Percentiles rank a stretch among this genome's conserved stretches.
phyloP scores from a whole-genome alignment of 2,797 vertebrate species.

The Delichon dasypus region DNA sequence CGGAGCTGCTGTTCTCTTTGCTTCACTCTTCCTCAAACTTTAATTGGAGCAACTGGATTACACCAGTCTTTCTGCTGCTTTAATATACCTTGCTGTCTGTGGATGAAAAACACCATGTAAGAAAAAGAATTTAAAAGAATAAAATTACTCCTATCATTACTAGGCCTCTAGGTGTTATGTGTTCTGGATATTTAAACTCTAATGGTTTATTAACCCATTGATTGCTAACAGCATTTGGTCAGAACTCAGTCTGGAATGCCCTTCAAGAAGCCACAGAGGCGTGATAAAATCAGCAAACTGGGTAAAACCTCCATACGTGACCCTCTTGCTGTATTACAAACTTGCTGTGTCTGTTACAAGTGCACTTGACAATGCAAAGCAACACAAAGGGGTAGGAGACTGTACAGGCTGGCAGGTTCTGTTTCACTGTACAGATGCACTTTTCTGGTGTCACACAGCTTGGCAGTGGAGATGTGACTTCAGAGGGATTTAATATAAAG shows the following conservation, averaged over 20 bases:
- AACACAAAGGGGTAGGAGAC: neutral
- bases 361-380: neutral
- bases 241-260: neutral
- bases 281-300: neutral
- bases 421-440: neutral
- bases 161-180: neutral
- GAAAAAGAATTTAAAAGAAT: neutral
- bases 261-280: neutral
- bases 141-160: neutral
- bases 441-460: neutral
- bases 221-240: neutral
- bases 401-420: neutral
- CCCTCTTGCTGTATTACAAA: neutral
- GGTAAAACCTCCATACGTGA: neutral
- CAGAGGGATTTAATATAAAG: neutral
- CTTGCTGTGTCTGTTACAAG: neutral
- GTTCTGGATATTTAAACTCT: neutral
- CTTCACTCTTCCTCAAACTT: neutral
- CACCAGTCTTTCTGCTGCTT: neutral
- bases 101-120: neutral
- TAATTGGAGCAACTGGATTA: neutral
- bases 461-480: neutral
- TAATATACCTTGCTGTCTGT: neutral
- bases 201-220: neutral
- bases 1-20: neutral